These are phyloP conservation scores for Conistra vaccinii DNA, from an alignment of 2,888 invertebrate genomes.

Conservation along the genomic window DNA sequence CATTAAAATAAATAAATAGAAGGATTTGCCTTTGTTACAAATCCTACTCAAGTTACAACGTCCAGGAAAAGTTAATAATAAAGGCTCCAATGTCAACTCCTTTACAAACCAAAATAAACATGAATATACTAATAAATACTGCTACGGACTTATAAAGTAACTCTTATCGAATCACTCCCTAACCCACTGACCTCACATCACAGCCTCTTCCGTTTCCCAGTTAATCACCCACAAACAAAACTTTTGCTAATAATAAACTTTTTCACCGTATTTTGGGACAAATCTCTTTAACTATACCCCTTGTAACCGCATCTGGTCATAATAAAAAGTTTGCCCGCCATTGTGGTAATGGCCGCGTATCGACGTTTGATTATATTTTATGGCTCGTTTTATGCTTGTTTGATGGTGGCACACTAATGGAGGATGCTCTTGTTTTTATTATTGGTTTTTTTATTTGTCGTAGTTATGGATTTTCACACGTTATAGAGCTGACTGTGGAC, in stretches of 20 bases:
- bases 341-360: conserved; percentile 58
- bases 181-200: conserved; percentile 30
- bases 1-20: background rate
- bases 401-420: conserved; percentile 39
- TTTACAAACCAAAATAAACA: background rate
- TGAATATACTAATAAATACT: background rate
- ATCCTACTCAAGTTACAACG: too few species aligned
- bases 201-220: conserved; percentile 14
- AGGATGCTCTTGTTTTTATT: conserved; percentile 42
- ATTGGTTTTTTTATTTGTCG: conserved; percentile 31
- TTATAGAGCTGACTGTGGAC: background rate
- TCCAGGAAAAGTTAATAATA: background rate
- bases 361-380: conserved; percentile 65
- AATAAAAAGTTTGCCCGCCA: conserved; percentile 73
- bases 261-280: conserved; percentile 71
- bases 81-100: background rate
- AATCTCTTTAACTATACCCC: conserved; percentile 70
- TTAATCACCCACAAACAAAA: conserved; percentile 63
- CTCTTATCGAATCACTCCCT: conserved; percentile 6
- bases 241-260: conserved; percentile 76
- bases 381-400: conserved; percentile 46
- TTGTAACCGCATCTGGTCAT: conserved; percentile 67
- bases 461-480: background rate
- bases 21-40: background rate
- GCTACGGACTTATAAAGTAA: conserved; percentile 1